Conservation (phyloP, 1,140 invertebrate genomes). For the Ceratina calcarata region DNA sequence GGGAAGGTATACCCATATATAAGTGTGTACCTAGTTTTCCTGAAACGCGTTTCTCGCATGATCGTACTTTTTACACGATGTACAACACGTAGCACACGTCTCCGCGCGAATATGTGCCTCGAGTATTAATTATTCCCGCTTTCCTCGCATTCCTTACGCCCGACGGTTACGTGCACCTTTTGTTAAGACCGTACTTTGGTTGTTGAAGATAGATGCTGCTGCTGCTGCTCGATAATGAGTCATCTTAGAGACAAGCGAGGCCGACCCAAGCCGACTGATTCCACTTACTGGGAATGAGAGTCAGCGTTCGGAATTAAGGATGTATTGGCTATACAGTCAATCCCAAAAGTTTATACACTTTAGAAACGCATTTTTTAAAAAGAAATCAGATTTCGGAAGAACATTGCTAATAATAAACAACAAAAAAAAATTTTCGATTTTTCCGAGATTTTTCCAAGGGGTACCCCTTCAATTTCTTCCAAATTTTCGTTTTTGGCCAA, state of each 20-base stretch:
- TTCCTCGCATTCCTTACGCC: constrained; percentile 16
- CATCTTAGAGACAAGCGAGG: neutral
- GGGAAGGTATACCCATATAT: no score
- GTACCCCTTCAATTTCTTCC: no score
- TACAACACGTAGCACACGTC: neutral
- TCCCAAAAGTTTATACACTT: no score
- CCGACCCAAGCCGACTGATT: neutral
- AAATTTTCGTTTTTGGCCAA: no score
- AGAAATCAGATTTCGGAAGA: no score
- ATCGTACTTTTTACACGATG: neutral
- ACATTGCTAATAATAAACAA: no score
- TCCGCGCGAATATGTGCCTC: neutral
- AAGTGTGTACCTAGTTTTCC: constrained; percentile 40
- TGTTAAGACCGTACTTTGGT: constrained; percentile 8
- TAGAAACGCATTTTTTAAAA: no score
- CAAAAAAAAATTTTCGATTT: no score
- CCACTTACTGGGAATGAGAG: neutral
- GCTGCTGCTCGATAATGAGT: neutral
- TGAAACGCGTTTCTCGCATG: neutral
- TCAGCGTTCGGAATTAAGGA: neutral
- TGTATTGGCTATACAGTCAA: no score
- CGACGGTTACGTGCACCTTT: constrained; percentile 12
- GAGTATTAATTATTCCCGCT: constrained; percentile 35
- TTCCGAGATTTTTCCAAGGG: no score
- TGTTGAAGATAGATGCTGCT: neutral